Evolutionary conservation across 2,888 invertebrate genomes (phyloP).

Genomic region (Sarcophaga carnaria): DNA sequence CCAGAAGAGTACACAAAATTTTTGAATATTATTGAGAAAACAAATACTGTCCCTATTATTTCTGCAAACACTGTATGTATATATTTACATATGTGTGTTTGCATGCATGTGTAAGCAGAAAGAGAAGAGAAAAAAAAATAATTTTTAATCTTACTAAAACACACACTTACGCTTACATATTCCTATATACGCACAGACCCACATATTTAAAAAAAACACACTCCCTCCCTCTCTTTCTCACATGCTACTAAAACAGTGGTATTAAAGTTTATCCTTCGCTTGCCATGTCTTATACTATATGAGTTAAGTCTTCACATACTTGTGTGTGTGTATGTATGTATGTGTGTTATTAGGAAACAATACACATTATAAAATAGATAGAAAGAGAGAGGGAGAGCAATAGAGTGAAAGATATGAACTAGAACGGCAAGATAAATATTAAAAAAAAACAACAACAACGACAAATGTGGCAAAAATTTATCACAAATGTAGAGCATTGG

Average conservation of each 20-base stretch:
- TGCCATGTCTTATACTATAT: slow-evolving; percentile 41
- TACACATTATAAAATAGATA: background rate
- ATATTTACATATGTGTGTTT: background rate
- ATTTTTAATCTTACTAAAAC: slow-evolving; percentile 10
- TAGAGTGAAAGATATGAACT: background rate
- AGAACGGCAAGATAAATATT: slow-evolving; percentile 2
- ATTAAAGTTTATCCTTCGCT: slow-evolving; percentile 50
- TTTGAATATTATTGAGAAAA: too few relatives aligned
- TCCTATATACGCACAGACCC: background rate
- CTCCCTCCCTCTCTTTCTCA: background rate
- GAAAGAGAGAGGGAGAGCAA: background rate
- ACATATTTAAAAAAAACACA: background rate
- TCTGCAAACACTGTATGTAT: background rate
- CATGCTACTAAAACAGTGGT: background rate
- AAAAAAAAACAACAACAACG: slow-evolving; percentile 23
- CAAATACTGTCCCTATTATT: too few relatives aligned
- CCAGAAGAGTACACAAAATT: too few relatives aligned
- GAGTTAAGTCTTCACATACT: background rate
- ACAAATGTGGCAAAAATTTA: slow-evolving; percentile 37
- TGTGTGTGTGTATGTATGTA: background rate
- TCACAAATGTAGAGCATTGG: slow-evolving; percentile 49
- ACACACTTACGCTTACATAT: background rate
- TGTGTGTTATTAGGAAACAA: slow-evolving; percentile 19
- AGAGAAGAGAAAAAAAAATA: background rate
- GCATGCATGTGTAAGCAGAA: too few relatives aligned